Conservation (phyloP, 2,113 vertebrate genomes). For the Coryphaenoides rupestris region DNA sequence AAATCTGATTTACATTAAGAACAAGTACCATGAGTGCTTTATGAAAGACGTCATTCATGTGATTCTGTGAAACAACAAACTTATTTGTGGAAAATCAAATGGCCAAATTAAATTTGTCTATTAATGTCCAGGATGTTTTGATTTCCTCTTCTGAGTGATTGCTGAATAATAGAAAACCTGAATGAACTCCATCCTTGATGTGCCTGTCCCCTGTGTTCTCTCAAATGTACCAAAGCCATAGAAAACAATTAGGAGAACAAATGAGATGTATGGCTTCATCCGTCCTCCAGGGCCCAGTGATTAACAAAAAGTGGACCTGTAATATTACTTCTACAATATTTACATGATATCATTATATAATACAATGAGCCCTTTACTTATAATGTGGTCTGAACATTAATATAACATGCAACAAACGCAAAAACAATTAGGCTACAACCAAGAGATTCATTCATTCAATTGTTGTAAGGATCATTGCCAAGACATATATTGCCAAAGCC, state of each 20-base stretch:
- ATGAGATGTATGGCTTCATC: not conserved
- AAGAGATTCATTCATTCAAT: no score
- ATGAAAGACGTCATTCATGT: not conserved
- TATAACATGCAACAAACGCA: no score
- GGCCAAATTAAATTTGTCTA: not conserved
- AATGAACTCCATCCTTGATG: not conserved
- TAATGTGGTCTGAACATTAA: not conserved
- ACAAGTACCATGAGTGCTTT: not conserved
- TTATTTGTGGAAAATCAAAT: constrained; percentile 4
- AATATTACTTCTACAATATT: not conserved
- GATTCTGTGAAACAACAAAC: constrained; percentile 2
- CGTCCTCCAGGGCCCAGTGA: not conserved
- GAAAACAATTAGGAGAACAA: constrained; percentile 9
- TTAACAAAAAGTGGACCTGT: not conserved
- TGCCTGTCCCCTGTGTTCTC: not conserved
- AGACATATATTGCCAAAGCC: not conserved
- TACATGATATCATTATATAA: not conserved
- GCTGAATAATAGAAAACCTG: constrained; percentile 14
- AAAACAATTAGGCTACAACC: no score
- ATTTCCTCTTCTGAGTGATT: constrained; percentile 12
- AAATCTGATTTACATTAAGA: not conserved
- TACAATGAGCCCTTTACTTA: not conserved
- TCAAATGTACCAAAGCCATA: not conserved
- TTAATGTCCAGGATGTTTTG: constrained; percentile 19
- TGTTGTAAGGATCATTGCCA: no score